Evolutionary conservation across 2,797 vertebrate genomes (phyloP).

Genomic region (Remorina albescens): DNA sequence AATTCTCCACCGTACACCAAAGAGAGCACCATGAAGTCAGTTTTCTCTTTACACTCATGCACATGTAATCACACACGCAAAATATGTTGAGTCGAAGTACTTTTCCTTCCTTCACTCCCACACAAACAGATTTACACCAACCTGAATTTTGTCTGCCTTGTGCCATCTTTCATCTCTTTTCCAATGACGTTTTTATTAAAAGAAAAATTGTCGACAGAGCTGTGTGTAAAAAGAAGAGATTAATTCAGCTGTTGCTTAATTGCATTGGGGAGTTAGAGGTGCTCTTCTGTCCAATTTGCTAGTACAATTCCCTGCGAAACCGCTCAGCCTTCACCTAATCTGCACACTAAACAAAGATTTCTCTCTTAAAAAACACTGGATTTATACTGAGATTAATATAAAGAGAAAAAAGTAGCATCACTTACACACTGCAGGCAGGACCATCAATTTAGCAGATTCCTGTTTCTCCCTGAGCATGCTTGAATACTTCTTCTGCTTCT

Average conservation of each 20-base stretch:
- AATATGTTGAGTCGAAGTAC: slow-evolving; percentile 42
- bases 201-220: slow-evolving; percentile 67
- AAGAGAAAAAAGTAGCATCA: slow-evolving; percentile 42
- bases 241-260: slow-evolving; percentile 77
- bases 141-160: slow-evolving; percentile 48
- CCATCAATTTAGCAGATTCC: slow-evolving; percentile 52
- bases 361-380: slow-evolving; percentile 56
- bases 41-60: slow-evolving; percentile 23
- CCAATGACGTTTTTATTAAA: slow-evolving; percentile 70
- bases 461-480: slow-evolving; percentile 35
- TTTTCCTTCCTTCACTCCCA: slow-evolving; percentile 23
- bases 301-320: slow-evolving; percentile 55
- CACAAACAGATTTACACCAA: slow-evolving; percentile 14
- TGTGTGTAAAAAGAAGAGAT: slow-evolving; percentile 61
- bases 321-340: slow-evolving; percentile 60
- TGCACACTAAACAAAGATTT: slow-evolving; percentile 56
- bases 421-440: slow-evolving; percentile 45
- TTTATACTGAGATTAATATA: slow-evolving; percentile 67
- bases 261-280: slow-evolving; percentile 75
- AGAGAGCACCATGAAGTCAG: slow-evolving; percentile 26
- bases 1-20: slow-evolving; percentile 43
- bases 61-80: slow-evolving; percentile 4
- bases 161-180: slow-evolving; percentile 67
- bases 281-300: slow-evolving; percentile 74
- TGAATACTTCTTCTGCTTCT: slow-evolving; percentile 18